Conservation (phyloP, 1,140 invertebrate species). For the Scaptomyza pallida region DNA sequence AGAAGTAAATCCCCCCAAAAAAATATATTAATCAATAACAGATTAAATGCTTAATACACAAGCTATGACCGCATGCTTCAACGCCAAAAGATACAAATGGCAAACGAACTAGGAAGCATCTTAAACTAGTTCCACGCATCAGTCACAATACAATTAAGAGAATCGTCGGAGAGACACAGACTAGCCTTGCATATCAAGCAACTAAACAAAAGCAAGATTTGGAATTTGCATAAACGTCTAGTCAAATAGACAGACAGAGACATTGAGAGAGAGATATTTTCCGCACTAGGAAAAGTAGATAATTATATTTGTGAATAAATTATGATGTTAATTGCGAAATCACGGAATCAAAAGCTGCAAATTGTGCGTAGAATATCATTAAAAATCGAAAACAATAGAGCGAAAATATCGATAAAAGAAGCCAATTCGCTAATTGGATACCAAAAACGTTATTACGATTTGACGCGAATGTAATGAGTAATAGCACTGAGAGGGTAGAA, state of each 20-base stretch:
- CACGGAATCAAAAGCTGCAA: conserved; percentile 13
- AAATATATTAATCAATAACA: conserved; percentile 2
- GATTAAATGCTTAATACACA: not conserved
- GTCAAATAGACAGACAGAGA: conserved; percentile 1
- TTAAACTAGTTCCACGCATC: conserved; percentile 16
- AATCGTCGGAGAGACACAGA: conserved; percentile 16
- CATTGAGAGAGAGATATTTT: conserved; percentile 27
- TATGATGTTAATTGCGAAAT: conserved; percentile 41
- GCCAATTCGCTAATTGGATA: conserved; percentile 61
- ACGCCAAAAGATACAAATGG: conserved; percentile 2
- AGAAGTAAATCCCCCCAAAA: not conserved
- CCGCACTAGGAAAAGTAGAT: conserved; percentile 35
- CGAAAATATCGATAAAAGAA: conserved; percentile 37
- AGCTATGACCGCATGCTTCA: not conserved
- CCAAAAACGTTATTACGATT: conserved; percentile 19
- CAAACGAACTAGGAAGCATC: conserved; percentile 33
- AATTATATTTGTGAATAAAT: conserved; percentile 46
- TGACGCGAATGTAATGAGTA: no score
- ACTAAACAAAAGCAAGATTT: conserved; percentile 25
- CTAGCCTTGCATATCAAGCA: conserved; percentile 46
- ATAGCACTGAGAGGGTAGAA: not conserved
- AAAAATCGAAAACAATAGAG: not conserved
- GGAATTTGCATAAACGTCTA: conserved; percentile 22
- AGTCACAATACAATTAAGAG: not conserved
- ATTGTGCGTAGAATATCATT: conserved; percentile 51